Conservation (phyloP, 2,888 invertebrate species). For the Silvanus unidentatus region DNA sequence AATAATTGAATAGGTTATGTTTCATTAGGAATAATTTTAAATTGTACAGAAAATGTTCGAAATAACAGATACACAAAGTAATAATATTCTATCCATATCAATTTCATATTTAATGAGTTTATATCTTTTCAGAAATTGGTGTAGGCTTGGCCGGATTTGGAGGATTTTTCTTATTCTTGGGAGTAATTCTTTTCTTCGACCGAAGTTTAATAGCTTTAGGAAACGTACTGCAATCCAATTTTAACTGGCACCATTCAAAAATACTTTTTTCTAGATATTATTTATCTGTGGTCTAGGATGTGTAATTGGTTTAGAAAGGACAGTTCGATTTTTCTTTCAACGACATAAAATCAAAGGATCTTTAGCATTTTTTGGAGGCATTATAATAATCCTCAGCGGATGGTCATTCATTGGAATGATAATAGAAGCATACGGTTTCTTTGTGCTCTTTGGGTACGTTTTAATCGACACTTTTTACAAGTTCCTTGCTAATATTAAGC, state of each 20-base stretch:
- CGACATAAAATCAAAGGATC: slow-evolving; percentile 90
- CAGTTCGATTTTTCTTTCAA: slow-evolving; percentile 97
- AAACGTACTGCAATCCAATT: slow-evolving; percentile 68
- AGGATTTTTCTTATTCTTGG: slow-evolving; percentile 88
- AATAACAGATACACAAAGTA: slow-evolving; percentile 79
- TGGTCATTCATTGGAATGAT: slow-evolving; percentile 97
- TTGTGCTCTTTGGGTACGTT: slow-evolving; percentile 70
- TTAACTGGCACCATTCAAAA: neutral
- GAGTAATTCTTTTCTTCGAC: slow-evolving; percentile 89
- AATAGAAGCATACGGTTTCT: slow-evolving; percentile 93
- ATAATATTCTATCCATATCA: no score
- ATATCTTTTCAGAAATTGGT: slow-evolving; percentile 93
- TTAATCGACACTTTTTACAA: slow-evolving; percentile 5
- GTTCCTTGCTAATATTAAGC: slow-evolving; percentile 4
- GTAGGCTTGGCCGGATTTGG: slow-evolving; percentile 96
- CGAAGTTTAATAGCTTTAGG: slow-evolving; percentile 97
- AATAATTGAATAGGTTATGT: neutral
- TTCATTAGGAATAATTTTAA: neutral
- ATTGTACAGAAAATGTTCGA: slow-evolving; percentile 60
- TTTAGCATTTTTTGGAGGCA: slow-evolving; percentile 86
- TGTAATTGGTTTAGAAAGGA: slow-evolving; percentile 92
- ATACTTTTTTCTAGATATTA: slow-evolving; percentile 68
- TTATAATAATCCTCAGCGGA: slow-evolving; percentile 84
- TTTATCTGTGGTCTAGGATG: slow-evolving; percentile 93
- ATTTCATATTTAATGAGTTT: no score